phyloP scores from a whole-genome alignment of 1,140 invertebrate species.

The Coenobita brevimanus region DNA sequence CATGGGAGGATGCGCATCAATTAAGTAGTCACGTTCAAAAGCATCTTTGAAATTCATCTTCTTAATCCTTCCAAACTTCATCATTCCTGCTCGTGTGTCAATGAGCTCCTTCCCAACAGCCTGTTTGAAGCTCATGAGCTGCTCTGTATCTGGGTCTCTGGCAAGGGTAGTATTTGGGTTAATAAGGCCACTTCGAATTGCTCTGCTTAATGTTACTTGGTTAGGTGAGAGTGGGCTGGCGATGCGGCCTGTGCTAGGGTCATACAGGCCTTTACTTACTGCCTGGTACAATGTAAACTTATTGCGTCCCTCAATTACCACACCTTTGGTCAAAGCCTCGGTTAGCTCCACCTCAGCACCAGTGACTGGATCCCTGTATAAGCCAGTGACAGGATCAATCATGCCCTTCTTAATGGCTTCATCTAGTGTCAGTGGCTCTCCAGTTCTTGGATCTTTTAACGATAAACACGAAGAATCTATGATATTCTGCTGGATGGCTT shows the following conservation, averaged over 20 bases:
- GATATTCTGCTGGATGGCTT: slow-evolving; percentile 84
- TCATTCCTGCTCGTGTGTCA: slow-evolving; percentile 82
- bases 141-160: slow-evolving; percentile 78
- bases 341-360: slow-evolving; percentile 83
- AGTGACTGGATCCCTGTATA: slow-evolving; percentile 83
- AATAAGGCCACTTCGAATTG: slow-evolving; percentile 85
- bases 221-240: slow-evolving; percentile 82
- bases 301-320: slow-evolving; percentile 86
- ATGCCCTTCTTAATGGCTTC: slow-evolving; percentile 88
- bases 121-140: slow-evolving; percentile 85
- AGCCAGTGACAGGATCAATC: slow-evolving; percentile 86
- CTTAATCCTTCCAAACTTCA: slow-evolving; percentile 67
- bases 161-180: slow-evolving; percentile 87
- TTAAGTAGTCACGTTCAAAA: slow-evolving; percentile 77
- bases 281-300: slow-evolving; percentile 89
- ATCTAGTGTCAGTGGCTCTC: slow-evolving; percentile 84
- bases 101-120: slow-evolving; percentile 86
- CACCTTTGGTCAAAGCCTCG: slow-evolving; percentile 85
- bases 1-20: slow-evolving; percentile 77
- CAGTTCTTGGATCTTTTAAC: slow-evolving; percentile 84
- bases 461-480: slow-evolving; percentile 87
- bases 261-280: slow-evolving; percentile 88
- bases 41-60: slow-evolving; percentile 89
- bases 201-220: slow-evolving; percentile 83
- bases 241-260: slow-evolving; percentile 82